Evolutionary conservation across 2,797 vertebrate genomes (phyloP).

Genomic region (Danio tinwini): DNA sequence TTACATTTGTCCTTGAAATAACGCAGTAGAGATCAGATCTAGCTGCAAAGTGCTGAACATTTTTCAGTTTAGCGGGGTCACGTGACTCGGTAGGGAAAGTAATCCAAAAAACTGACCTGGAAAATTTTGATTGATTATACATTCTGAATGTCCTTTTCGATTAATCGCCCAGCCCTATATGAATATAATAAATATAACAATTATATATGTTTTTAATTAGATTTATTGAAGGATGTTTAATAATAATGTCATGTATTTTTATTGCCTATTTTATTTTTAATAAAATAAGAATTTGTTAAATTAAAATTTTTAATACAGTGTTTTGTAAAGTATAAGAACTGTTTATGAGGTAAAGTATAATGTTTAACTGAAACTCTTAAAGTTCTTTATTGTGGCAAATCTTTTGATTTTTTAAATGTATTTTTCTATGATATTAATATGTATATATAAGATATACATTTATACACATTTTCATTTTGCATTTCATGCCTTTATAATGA

Average conservation of each 20-base stretch:
- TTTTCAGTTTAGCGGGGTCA: too few relatives aligned
- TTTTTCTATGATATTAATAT: not conserved
- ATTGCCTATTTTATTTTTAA: not conserved
- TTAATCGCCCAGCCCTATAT: too few relatives aligned
- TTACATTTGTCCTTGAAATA: too few relatives aligned
- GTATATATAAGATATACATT: not conserved
- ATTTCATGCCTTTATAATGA: not conserved
- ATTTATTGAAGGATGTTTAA: not conserved
- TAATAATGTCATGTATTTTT: not conserved
- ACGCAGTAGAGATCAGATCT: too few relatives aligned
- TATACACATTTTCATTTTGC: not conserved
- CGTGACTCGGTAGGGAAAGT: too few relatives aligned
- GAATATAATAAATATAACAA: too few relatives aligned
- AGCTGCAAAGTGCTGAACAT: too few relatives aligned
- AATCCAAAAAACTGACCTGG: too few relatives aligned
- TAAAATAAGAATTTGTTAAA: not conserved
- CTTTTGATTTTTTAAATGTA: not conserved
- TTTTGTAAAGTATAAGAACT: not conserved
- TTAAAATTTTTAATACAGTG: constrained; percentile 1
- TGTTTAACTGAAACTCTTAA: not conserved
- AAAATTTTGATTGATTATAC: too few relatives aligned
- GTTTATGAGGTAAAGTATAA: not conserved
- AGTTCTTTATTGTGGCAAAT: not conserved
- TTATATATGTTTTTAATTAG: too few relatives aligned
- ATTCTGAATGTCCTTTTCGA: too few relatives aligned